Percentiles rank a stretch among this genome's conserved stretches.
phyloP scores from a whole-genome alignment of 2,888 invertebrate species.

The Caenorhabditis macrosperma region DNA sequence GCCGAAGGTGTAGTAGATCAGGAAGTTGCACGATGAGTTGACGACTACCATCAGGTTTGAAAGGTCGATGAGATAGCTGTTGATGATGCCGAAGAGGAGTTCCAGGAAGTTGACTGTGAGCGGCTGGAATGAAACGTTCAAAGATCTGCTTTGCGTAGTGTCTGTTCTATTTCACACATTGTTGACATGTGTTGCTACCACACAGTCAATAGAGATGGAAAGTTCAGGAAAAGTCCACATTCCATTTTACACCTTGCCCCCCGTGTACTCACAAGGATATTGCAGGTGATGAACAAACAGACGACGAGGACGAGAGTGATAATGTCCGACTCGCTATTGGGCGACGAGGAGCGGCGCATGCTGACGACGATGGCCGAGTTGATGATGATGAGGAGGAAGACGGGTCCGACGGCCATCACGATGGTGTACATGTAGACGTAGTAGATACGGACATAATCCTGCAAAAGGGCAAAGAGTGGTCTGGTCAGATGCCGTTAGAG shows the following conservation, averaged over 20 bases:
- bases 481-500: not conserved
- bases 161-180: not conserved
- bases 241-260: too few relatives aligned
- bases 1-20: slow-evolving; percentile 78
- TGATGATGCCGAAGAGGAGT: slow-evolving; percentile 70
- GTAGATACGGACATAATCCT: slow-evolving; percentile 74
- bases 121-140: slow-evolving; percentile 67
- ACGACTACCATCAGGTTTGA: slow-evolving; percentile 78
- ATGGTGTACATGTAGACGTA: slow-evolving; percentile 77
- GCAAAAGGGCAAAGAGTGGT: too few relatives aligned
- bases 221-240: slow-evolving; percentile 9
- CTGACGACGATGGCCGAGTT: slow-evolving; percentile 73
- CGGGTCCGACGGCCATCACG: slow-evolving; percentile 77
- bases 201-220: not conserved
- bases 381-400: slow-evolving; percentile 73
- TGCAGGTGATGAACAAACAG: slow-evolving; percentile 77
- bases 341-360: slow-evolving; percentile 62
- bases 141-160: slow-evolving; percentile 5
- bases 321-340: slow-evolving; percentile 69
- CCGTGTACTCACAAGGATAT: slow-evolving; percentile 74
- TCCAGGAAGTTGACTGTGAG: slow-evolving; percentile 78
- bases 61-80: slow-evolving; percentile 77
- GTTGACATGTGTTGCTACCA: not conserved
- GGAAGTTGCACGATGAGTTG: slow-evolving; percentile 77
- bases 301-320: slow-evolving; percentile 78